Conservation (phyloP, 2,113 vertebrate species). For the Misgurnus mizolepis region DNA sequence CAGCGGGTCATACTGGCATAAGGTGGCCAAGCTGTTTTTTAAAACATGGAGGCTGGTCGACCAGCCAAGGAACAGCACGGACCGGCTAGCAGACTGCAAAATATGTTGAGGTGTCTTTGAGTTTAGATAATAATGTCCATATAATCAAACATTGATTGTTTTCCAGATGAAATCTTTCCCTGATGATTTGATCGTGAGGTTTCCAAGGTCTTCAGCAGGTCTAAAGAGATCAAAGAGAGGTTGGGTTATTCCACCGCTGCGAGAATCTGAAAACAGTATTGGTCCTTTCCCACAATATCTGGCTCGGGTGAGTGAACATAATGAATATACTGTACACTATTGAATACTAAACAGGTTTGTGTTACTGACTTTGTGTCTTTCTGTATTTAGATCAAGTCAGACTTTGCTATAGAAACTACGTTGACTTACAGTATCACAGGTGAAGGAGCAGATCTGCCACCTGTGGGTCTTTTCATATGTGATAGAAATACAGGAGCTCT, state of each 20-base stretch:
- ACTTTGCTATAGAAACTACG: background rate
- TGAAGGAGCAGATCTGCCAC: slow-evolving; percentile 63
- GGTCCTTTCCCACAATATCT: slow-evolving; percentile 60
- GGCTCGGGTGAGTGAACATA: slow-evolving; percentile 56
- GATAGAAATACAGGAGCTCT: slow-evolving; percentile 47
- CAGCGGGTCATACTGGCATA: too few species aligned
- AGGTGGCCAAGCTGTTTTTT: too few species aligned
- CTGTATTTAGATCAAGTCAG: slow-evolving; percentile 66
- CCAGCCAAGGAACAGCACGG: too few species aligned
- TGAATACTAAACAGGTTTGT: too few species aligned
- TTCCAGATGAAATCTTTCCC: slow-evolving; percentile 34
- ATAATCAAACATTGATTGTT: background rate
- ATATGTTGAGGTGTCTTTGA: too few species aligned
- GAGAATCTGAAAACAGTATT: slow-evolving; percentile 49
- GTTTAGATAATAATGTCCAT: too few species aligned
- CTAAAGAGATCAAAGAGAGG: slow-evolving; percentile 70
- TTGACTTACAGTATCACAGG: slow-evolving; percentile 69
- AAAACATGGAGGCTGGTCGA: too few species aligned
- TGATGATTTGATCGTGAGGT: slow-evolving; percentile 56
- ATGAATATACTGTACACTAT: background rate
- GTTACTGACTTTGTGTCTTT: slow-evolving; percentile 21
- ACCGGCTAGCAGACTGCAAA: too few species aligned
- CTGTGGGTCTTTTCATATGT: slow-evolving; percentile 61
- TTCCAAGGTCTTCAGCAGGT: slow-evolving; percentile 58
- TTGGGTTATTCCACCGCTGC: slow-evolving; percentile 69